A percentile compares a stretch with the other conserved stretches of the same genome.
Conservation (phyloP, 2,113 vertebrate species). For the Engystomops pustulosus region DNA sequence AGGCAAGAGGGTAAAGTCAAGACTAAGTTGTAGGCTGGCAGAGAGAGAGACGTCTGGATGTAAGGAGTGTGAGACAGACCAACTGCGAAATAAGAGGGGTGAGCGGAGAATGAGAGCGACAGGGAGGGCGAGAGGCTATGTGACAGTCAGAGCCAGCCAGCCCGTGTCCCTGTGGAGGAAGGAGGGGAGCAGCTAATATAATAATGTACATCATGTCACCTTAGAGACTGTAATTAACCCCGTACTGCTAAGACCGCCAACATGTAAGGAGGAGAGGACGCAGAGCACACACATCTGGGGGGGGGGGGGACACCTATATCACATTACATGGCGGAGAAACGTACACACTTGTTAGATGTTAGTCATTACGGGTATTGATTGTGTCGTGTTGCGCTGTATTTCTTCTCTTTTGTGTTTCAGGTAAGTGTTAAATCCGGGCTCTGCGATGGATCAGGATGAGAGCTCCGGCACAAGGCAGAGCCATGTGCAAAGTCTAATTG, state of each 20-base stretch:
- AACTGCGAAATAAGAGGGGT: not conserved
- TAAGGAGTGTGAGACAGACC: not conserved
- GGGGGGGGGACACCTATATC: too few relatives aligned
- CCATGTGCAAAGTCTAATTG: too few relatives aligned
- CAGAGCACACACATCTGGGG: not conserved
- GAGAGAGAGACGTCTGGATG: not conserved
- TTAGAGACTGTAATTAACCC: constrained; percentile 56
- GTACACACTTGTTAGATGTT: not conserved
- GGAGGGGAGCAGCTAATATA: constrained; percentile 50
- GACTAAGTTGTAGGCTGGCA: not conserved
- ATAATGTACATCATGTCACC: constrained; percentile 52
- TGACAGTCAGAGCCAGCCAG: constrained; percentile 5
- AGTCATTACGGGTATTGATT: not conserved
- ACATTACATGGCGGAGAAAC: not conserved
- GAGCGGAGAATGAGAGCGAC: not conserved
- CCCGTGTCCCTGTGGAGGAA: constrained; percentile 3
- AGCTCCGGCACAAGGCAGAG: too few relatives aligned
- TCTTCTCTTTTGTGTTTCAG: not conserved
- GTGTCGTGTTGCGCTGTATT: not conserved
- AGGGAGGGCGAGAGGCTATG: not conserved
- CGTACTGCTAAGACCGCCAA: not conserved
- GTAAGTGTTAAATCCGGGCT: not conserved
- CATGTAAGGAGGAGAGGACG: not conserved
- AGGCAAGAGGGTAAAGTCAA: not conserved
- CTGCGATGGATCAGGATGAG: not conserved